Conservation (phyloP, 2,797 vertebrate genomes). For the Gobio occitaniae region DNA sequence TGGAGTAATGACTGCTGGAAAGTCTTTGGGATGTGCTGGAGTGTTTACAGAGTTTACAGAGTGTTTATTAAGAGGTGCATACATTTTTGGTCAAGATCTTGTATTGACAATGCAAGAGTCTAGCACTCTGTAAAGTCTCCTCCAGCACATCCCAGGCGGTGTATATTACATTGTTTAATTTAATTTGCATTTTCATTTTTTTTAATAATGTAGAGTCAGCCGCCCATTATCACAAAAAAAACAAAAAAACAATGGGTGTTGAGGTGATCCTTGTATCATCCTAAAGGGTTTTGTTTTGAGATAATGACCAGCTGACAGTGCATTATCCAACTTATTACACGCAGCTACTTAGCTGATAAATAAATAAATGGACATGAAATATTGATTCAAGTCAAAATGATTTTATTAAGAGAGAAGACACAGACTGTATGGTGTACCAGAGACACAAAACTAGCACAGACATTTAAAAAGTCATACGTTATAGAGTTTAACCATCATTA, state of each 20-base stretch:
- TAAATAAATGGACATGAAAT: constrained; percentile 10
- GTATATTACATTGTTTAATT: background rate
- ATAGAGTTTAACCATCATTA: background rate
- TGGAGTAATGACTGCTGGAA: background rate
- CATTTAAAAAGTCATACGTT: background rate
- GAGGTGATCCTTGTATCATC: background rate
- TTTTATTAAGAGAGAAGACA: constrained; percentile 10
- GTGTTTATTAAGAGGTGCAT: no score
- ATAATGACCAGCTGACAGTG: background rate
- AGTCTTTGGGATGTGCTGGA: no score
- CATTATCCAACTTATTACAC: constrained; percentile 13
- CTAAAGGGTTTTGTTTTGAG: constrained; percentile 10
- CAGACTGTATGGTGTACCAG: background rate
- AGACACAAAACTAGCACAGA: background rate
- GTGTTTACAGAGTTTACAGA: no score
- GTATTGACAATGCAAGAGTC: no score
- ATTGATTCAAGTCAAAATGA: constrained; percentile 7
- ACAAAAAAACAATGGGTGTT: background rate
- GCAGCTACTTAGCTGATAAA: background rate
- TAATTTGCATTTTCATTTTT: background rate
- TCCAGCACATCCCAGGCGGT: no score
- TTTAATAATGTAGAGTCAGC: background rate
- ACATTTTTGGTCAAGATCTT: no score
- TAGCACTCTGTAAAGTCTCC: no score
- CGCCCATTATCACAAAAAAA: background rate